A percentile compares a stretch with the other conserved stretches of the same genome.
phyloP scores from a whole-genome alignment of 2,888 invertebrate species.

The Celastrina argiolus region DNA sequence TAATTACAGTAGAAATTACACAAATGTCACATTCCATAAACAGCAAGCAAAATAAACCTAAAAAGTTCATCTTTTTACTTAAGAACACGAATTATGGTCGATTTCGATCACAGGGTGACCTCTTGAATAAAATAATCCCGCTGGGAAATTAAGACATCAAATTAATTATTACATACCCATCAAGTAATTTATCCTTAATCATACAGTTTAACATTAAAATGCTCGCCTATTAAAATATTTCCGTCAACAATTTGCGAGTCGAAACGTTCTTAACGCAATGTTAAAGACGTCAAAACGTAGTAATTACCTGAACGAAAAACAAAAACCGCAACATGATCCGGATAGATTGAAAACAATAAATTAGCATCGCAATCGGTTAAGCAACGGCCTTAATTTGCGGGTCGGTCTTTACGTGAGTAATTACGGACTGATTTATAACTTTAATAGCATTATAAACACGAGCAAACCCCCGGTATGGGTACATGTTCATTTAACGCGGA shows the following conservation, averaged over 20 bases:
- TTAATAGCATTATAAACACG: constrained; percentile 43
- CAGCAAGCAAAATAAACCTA: too few species aligned
- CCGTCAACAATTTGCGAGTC: neutral
- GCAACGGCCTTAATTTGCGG: constrained; percentile 35
- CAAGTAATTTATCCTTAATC: neutral
- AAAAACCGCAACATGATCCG: constrained; percentile 5
- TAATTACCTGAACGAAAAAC: neutral
- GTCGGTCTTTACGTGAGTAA: constrained; percentile 43
- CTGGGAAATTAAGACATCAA: neutral
- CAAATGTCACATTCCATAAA: too few species aligned
- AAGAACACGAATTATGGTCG: too few species aligned
- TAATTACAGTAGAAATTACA: too few species aligned
- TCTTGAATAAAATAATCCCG: too few species aligned
- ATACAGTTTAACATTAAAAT: neutral
- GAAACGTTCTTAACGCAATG: neutral
- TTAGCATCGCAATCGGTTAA: constrained; percentile 17
- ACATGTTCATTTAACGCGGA: constrained; percentile 50
- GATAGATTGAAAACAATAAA: constrained; percentile 14
- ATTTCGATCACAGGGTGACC: too few species aligned
- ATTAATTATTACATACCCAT: neutral
- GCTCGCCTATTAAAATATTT: constrained; percentile 4
- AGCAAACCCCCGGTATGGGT: constrained; percentile 40
- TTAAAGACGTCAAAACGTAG: constrained; percentile 6
- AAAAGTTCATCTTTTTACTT: too few species aligned
- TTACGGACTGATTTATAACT: constrained; percentile 60